A percentile compares a stretch with the other conserved stretches of the same genome.
phyloP scores from a whole-genome alignment of 2,797 vertebrate species.

The Dallia pectoralis region DNA sequence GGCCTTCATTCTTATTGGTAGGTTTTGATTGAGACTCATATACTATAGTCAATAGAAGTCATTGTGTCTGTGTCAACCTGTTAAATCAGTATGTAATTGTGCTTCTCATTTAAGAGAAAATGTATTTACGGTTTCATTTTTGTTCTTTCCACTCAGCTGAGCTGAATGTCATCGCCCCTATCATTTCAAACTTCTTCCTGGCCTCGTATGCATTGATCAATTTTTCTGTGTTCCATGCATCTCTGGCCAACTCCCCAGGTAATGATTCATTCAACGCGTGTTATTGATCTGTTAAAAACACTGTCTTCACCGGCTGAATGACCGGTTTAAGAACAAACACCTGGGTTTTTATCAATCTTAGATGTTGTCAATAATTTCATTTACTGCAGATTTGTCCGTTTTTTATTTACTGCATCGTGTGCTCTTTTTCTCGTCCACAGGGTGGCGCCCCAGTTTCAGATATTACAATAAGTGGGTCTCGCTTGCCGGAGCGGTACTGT shows the following conservation, averaged over 20 bases:
- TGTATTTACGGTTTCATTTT: neutral
- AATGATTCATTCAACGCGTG: constrained; percentile 29
- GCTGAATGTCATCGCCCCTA: constrained; percentile 94
- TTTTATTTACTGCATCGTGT: neutral
- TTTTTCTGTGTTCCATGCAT: constrained; percentile 97
- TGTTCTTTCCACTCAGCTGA: constrained; percentile 75
- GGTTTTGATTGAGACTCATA: constrained; percentile 34
- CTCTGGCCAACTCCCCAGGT: constrained; percentile 96
- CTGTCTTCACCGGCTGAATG: neutral
- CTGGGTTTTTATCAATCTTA: neutral
- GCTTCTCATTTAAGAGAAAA: neutral
- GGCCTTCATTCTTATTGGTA: constrained; percentile 96
- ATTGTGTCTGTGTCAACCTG: neutral
- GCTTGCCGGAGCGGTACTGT: constrained; percentile 87
- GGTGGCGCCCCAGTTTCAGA: constrained; percentile 96
- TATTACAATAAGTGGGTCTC: constrained; percentile 99
- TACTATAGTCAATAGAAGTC: neutral
- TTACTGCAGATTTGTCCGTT: neutral
- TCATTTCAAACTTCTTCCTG: constrained; percentile 98
- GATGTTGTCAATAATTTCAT: too few relatives aligned
- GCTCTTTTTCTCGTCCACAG: constrained; percentile 61
- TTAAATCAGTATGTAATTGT: neutral
- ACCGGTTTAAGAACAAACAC: neutral
- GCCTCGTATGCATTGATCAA: constrained; percentile 97
- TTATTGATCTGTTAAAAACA: neutral